A percentile compares a stretch with the other conserved stretches of the same genome.
phyloP scores from a whole-genome alignment of 2,113 vertebrate genomes.

The Origma solitaria region DNA sequence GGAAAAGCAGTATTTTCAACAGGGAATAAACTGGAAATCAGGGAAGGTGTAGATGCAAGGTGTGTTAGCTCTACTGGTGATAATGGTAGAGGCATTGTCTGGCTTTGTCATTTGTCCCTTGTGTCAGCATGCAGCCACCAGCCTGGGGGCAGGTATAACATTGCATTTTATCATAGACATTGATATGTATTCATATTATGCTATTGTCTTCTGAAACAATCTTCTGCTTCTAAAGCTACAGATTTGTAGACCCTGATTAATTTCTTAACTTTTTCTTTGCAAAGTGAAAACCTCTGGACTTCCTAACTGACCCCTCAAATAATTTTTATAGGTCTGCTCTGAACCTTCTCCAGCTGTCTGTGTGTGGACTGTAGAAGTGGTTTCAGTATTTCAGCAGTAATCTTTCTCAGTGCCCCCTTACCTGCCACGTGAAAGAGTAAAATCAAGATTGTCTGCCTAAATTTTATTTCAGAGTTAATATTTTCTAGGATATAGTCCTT shows the following conservation, averaged over 20 bases:
- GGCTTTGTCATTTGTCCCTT: neutral
- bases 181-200: neutral
- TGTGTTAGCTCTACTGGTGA: neutral
- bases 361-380: neutral
- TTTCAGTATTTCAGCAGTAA: neutral
- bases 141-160: neutral
- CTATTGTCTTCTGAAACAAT: neutral
- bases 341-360: neutral
- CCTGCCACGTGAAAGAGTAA: neutral
- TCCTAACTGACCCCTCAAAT: neutral
- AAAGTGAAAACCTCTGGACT: neutral
- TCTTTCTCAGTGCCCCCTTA: neutral
- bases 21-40: neutral
- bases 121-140: neutral
- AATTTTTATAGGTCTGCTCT: neutral
- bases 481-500: neutral
- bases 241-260: neutral
- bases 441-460: neutral
- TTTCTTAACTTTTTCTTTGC: neutral
- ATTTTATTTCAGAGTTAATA: neutral
- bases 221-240: neutral
- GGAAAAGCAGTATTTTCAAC: neutral
- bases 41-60: neutral
- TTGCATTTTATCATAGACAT: neutral
- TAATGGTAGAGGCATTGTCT: neutral